Conservation (phyloP, 2,888 invertebrate species). For the Carpatolechia fugitivella region DNA sequence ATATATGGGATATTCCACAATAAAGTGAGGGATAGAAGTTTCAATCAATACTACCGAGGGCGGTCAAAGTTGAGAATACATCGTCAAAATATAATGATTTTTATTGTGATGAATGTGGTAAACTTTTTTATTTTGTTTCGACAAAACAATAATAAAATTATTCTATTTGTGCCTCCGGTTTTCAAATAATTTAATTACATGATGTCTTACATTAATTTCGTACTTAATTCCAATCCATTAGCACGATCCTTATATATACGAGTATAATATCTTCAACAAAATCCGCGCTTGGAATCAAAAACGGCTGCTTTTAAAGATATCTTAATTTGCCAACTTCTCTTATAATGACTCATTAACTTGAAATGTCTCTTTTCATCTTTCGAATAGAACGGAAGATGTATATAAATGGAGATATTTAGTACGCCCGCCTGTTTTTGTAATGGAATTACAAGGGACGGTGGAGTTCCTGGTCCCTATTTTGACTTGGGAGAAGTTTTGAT, state of each 20-base stretch:
- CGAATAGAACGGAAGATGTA: slow-evolving; percentile 7
- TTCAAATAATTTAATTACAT: too few species aligned
- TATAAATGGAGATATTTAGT: slow-evolving; percentile 9
- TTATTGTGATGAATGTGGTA: too few species aligned
- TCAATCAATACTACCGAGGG: too few species aligned
- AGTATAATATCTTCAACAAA: background rate
- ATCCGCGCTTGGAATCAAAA: background rate
- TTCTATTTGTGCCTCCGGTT: too few species aligned
- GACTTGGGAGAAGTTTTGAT: background rate
- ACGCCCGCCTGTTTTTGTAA: slow-evolving; percentile 1
- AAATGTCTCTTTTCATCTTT: slow-evolving; percentile 17
- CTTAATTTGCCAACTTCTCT: slow-evolving; percentile 28
- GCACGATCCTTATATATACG: too few species aligned
- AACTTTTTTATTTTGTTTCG: too few species aligned
- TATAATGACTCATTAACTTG: slow-evolving; percentile 25
- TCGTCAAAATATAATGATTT: too few species aligned
- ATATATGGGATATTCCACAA: background rate
- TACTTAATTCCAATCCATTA: too few species aligned
- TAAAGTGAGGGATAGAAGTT: background rate
- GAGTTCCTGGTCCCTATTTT: background rate
- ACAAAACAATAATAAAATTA: too few species aligned
- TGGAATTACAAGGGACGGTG: background rate
- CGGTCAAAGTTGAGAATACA: too few species aligned
- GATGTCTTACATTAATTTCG: too few species aligned
- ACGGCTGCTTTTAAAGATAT: slow-evolving; percentile 10